Evolutionary conservation across 2,113 vertebrate species (phyloP), one percentile per base, ranked within the genome.

Genomic region (Hirundichthys speculiger): DNA sequence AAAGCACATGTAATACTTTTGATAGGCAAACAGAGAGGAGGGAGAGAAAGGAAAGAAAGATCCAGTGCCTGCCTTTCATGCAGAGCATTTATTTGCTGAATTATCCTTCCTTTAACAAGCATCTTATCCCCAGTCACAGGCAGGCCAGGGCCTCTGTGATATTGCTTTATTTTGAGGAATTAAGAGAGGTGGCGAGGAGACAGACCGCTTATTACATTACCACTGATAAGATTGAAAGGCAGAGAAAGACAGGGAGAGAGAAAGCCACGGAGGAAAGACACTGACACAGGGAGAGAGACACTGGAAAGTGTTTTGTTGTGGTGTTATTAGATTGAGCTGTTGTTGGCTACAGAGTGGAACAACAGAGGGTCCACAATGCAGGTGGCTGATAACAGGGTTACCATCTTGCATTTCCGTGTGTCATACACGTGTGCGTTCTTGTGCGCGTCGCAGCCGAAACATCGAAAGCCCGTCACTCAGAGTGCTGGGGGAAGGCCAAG

Each of bases 101-200:
- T 88, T 88, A 87, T 90, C 79, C 77, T 74, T 85, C 82, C 82
- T 88, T 90, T 91, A 83, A 87, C 79, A 83, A 82, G 76, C 86
- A 90, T 86, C 86, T 90, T 90, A 84, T 86, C 89, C 87, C 80
- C 89, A 91, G 85, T 86, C 64, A 88, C 89, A 90, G 89, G 84
- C 86, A 73, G 85, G 83, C 84, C 75, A 68, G 66, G 81, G 88
- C 79, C 77, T 70, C 85, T 86, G 79, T 90, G 88, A 87, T 91
- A 91, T 91, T 92, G 88, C 86, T 91, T 89, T 89, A 89, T 91
- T 90, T 87, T 88, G 87, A 93, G 80, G 87, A 92, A 90, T 91
- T 89, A 91, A 91, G 90, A 91, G 90, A 88, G 83, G 87, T 86
- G 86, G 89, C 65, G 81, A 82, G 84, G 83, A 91, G 86, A 90